Evolutionary conservation across 2,888 invertebrate genomes (phyloP), one percentile per base, ranked within the genome.

Genomic region (Xylophagus ater): DNA sequence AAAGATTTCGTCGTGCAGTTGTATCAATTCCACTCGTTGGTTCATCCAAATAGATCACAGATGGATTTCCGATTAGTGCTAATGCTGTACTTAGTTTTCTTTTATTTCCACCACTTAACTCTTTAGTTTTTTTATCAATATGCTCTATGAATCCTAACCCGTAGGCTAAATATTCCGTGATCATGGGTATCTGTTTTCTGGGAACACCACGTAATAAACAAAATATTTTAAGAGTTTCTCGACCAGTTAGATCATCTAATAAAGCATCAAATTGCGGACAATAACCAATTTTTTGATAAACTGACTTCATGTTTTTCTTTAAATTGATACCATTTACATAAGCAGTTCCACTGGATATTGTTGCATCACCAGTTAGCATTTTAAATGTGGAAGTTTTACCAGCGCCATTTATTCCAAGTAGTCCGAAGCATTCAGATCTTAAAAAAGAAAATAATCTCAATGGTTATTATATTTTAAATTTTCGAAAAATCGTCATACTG

Each of bases 381-480:
- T 84, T 84, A 59, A 93, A 93, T 0, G 90, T 89, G 1, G 81
- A 78, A 0, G 86, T 87, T 62, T 88, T 89, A 0, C 88, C 88
- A 3, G 88, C 87, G 8, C 89, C 88, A 58, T 89, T 88, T 1
- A 86, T 78, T 1, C 88, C 86, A 34, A 88, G 65, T 26, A 88
- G 61, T 2, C 87, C 87, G 53, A 88, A 88, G 54, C 85, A 85
- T 62, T 87, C 87, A 8, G 73, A 73, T 42, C 76, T 59, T n/a
- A n/a, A n/a, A n/a, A n/a, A n/a, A n/a, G n/a, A n/a, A 21, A n/a
- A n/a, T n/a, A n/a, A n/a, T n/a, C 8, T 4, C 6, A 23, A 5
- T 15, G 8, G 7, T 14, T 31, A n/a, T 19, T 9, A 18, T 19
- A n/a, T 2, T 32, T 19, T 7, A 32, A 69, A 37, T 73, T 74